These are phyloP conservation scores for Nothobranchius furzeri DNA, from an alignment of 2,113 vertebrate genomes.

Conservation along the genomic window DNA sequence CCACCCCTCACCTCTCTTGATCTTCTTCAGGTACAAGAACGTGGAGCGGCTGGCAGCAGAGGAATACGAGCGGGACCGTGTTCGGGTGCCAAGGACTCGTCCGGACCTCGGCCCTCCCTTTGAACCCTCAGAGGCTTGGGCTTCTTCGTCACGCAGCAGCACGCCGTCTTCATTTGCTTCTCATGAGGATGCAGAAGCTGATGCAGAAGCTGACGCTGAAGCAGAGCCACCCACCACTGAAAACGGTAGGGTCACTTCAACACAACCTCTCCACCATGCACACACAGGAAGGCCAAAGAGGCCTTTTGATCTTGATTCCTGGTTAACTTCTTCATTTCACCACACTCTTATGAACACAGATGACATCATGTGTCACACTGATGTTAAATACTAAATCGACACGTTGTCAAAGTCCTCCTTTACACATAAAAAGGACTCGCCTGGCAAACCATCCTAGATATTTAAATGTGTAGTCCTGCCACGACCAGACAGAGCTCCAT, in stretches of 20 bases:
- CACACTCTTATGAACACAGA: too few species aligned
- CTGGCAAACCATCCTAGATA: too few species aligned
- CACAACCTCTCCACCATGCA: too few species aligned
- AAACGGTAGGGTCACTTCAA: constrained; percentile 56
- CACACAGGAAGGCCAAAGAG: too few species aligned
- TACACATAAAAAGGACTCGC: too few species aligned
- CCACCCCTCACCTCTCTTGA: constrained; percentile 19
- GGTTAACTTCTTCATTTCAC: too few species aligned
- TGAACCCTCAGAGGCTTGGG: constrained; percentile 78
- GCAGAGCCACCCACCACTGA: constrained; percentile 52
- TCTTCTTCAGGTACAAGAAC: constrained; percentile 89
- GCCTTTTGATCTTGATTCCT: too few species aligned
- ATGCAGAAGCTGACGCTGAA: constrained; percentile 70
- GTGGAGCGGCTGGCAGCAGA: constrained; percentile 90
- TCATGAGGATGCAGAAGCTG: constrained; percentile 77
- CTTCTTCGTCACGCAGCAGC: constrained; percentile 70
- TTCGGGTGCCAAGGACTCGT: constrained; percentile 77
- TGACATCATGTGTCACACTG: too few species aligned
- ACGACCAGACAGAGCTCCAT: too few species aligned
- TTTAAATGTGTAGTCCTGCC: too few species aligned
- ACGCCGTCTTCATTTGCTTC: constrained; percentile 79
- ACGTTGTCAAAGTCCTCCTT: too few species aligned
- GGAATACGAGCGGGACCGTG: constrained; percentile 87
- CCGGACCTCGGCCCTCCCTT: constrained; percentile 84
- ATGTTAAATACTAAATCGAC: too few species aligned